phyloP scores from a whole-genome alignment of 92 coral and sea anemone species.

The Paramuricea clavata region DNA sequence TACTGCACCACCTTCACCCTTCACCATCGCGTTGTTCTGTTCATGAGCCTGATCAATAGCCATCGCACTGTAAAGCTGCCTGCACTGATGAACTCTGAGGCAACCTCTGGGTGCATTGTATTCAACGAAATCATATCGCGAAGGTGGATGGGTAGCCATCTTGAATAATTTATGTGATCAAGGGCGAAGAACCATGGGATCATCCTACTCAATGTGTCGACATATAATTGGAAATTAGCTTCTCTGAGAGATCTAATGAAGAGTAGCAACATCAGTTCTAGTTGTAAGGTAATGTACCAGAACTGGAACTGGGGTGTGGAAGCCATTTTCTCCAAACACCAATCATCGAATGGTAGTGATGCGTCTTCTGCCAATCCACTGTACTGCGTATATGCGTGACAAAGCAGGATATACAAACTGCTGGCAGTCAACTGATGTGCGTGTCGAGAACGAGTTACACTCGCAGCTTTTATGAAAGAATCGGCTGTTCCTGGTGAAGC shows the following conservation, averaged over 20 bases:
- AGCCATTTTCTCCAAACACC: conserved; percentile 4
- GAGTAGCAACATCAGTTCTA: not conserved
- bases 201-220: not conserved
- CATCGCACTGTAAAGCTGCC: conserved; percentile 71
- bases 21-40: conserved; percentile 67
- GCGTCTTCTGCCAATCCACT: conserved; percentile 10
- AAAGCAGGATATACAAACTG: conserved; percentile 38
- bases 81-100: conserved; percentile 20
- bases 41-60: conserved; percentile 73
- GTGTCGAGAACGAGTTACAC: conserved; percentile 19
- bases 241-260: not conserved
- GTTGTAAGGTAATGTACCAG: conserved; percentile 9
- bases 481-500: conserved; percentile 45
- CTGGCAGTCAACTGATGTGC: conserved; percentile 47
- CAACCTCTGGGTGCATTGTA: not conserved
- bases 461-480: conserved; percentile 46
- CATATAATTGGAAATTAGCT: not conserved
- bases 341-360: conserved; percentile 14
- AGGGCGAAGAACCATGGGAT: not conserved
- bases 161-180: not conserved
- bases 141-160: conserved; percentile 2
- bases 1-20: conserved; percentile 75
- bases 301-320: conserved; percentile 27
- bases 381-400: conserved; percentile 31
- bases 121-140: not conserved